phyloP scores from a whole-genome alignment of 1,140 invertebrate species.

The Brachionus angularis region DNA sequence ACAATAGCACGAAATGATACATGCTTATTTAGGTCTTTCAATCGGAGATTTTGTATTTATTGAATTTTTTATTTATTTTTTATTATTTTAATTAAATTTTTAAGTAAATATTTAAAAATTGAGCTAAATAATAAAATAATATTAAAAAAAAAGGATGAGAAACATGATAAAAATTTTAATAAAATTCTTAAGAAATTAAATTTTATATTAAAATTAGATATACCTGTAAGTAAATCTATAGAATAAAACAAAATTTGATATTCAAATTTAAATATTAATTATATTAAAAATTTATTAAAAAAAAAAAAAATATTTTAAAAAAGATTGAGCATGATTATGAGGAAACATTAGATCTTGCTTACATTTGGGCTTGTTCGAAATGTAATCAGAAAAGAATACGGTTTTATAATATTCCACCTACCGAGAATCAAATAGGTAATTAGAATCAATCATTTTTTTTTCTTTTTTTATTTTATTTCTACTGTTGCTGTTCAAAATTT shows the following conservation, averaged over 20 bases:
- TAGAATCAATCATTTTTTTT: not conserved
- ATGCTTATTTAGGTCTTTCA: conserved; percentile 39
- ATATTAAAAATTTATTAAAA: not conserved
- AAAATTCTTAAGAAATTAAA: conserved; percentile 15
- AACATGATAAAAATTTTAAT: too few relatives aligned
- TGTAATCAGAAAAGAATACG: conserved; percentile 37
- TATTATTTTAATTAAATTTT: conserved; percentile 16
- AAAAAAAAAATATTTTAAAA: not conserved
- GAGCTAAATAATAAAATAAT: too few relatives aligned
- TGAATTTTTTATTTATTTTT: not conserved
- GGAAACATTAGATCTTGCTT: conserved; percentile 13
- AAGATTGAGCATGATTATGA: conserved; percentile 38
- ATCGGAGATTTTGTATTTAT: conserved; percentile 42
- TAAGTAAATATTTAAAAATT: too few relatives aligned
- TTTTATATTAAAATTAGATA: conserved; percentile 8
- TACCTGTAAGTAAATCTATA: not conserved
- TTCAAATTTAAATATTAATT: too few relatives aligned
- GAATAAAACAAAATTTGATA: not conserved
- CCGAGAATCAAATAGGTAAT: conserved; percentile 28
- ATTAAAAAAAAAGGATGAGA: too few relatives aligned
- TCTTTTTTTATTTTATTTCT: too few relatives aligned
- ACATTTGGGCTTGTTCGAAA: conserved; percentile 31
- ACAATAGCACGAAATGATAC: conserved; percentile 43
- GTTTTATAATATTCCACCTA: conserved; percentile 40
- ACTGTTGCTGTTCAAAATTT: too few relatives aligned